phyloP scores from a whole-genome alignment of 2,797 vertebrate species.

The Enteromius anoplus region DNA sequence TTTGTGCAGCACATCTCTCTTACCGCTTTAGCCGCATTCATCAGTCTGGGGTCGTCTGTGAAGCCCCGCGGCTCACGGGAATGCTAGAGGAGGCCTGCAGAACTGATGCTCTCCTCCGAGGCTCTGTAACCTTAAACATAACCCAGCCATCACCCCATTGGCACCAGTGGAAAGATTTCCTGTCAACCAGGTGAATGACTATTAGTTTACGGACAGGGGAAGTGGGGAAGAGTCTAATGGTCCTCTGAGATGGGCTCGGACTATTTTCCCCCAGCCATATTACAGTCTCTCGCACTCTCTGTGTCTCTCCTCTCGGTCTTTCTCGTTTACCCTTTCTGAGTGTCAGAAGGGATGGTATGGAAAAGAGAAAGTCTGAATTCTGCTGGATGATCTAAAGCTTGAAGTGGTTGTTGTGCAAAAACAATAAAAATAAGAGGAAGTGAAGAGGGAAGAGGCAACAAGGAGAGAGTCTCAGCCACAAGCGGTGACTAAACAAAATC shows the following conservation, averaged over 20 bases:
- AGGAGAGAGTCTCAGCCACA: constrained; percentile 22
- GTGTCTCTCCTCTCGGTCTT: neutral
- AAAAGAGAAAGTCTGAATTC: neutral
- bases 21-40: constrained; percentile 36
- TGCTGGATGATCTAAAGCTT: constrained; percentile 27
- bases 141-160: constrained; percentile 66
- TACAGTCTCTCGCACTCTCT: constrained; percentile 9
- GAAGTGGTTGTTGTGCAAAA: constrained; percentile 8
- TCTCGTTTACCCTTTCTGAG: constrained; percentile 13
- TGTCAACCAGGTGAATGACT: constrained; percentile 81
- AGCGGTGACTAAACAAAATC: constrained; percentile 61
- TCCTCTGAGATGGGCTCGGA: constrained; percentile 35
- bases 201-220: constrained; percentile 74
- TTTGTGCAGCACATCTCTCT: constrained; percentile 57
- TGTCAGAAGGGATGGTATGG: neutral
- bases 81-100: constrained; percentile 39
- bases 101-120: constrained; percentile 64
- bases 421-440: constrained; percentile 22
- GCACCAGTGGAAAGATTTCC: constrained; percentile 78
- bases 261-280: constrained; percentile 36
- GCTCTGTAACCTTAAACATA: constrained; percentile 75
- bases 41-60: constrained; percentile 47
- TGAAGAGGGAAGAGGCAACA: constrained; percentile 16
- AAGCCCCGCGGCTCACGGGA: constrained; percentile 39
- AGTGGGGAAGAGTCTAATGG: constrained; percentile 38